Base-by-base conservation (phyloP, 1,140 invertebrate genomes). In the Micrasema longulum region DNA sequence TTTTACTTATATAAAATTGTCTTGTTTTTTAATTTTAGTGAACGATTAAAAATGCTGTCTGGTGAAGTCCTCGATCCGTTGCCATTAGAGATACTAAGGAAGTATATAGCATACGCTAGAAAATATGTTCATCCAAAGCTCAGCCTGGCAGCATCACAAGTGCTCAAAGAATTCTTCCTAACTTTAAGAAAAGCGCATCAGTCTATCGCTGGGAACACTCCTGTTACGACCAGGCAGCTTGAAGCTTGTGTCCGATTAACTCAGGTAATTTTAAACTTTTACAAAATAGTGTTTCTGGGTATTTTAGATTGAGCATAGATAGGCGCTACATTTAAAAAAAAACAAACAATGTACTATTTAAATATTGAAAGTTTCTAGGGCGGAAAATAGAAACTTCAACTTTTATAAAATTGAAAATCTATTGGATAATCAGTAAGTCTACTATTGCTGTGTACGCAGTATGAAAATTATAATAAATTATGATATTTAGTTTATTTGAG, bases 101-200 rank as follows among this genome's bases (percentile, higher is more conserved):
- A 97, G 84, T 98, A 97, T 79, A 92, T 98, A 52, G 92, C 92
- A 0, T 98, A 97, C 85, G 94, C 96, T 0, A 89, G 91, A 63
- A 92, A 95, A 81, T 95, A 96, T 85, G 93, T 97, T 0, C 89
- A 92, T 76, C 95, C 96, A 11, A 89, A 89, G 78, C 83, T 98
- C 50, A 90, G 89, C 52, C 78, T 78, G 16, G 89, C 89, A 53
- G 95, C 96, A 14, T 89, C 89, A 4, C 81, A 85, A 67, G 80
- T 91, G 5, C 78, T 98, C 10, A 89, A 93, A 81, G 80, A 91
- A 6, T 97, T 95, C 85, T 98, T 97, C 81, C 82, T 96, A 16
- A 87, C 93, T 71, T 84, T 98, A 38, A 84, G 95, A 20, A 84
- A 86, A 76, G 86, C 89, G 66, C 91, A 90, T 80, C 87, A 93